Evolutionary conservation across 2,797 vertebrate genomes (phyloP).

Genomic region (Micropoecilia bifurca): DNA sequence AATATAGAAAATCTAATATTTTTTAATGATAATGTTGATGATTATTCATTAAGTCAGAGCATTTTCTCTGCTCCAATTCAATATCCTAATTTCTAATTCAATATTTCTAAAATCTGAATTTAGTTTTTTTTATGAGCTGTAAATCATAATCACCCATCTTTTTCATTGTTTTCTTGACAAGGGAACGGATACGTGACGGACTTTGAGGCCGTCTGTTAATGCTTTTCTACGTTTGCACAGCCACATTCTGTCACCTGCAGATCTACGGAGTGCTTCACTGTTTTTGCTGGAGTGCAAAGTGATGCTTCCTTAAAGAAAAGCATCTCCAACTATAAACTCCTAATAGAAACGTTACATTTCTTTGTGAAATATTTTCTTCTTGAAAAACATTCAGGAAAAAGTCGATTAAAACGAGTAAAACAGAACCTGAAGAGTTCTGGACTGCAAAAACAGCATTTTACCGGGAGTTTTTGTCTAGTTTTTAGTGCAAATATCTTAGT

Average conservation of each 20-base stretch:
- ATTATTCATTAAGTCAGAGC: background rate
- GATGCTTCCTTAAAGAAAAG: constrained; percentile 9
- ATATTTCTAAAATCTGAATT: background rate
- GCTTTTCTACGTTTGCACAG: background rate
- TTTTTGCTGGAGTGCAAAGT: constrained; percentile 28
- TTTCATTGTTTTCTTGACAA: background rate
- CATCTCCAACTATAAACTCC: background rate
- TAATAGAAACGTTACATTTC: constrained; percentile 1
- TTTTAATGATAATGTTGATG: background rate
- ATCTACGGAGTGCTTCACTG: constrained; percentile 6
- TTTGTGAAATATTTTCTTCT: constrained; percentile 10
- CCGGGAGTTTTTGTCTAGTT: too few species aligned
- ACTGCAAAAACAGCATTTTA: too few species aligned
- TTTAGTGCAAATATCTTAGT: too few species aligned
- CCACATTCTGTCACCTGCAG: constrained; percentile 12
- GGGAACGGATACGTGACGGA: too few species aligned
- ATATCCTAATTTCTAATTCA: background rate
- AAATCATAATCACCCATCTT: background rate
- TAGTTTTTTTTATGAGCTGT: background rate
- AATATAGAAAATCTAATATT: background rate
- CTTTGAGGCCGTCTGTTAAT: background rate
- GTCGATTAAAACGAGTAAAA: constrained; percentile 11
- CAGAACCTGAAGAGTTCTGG: constrained; percentile 11
- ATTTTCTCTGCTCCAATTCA: background rate
- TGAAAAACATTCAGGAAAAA: constrained; percentile 10